phyloP scores from a whole-genome alignment of 2,888 invertebrate genomes.

The Therioaphis trifolii region DNA sequence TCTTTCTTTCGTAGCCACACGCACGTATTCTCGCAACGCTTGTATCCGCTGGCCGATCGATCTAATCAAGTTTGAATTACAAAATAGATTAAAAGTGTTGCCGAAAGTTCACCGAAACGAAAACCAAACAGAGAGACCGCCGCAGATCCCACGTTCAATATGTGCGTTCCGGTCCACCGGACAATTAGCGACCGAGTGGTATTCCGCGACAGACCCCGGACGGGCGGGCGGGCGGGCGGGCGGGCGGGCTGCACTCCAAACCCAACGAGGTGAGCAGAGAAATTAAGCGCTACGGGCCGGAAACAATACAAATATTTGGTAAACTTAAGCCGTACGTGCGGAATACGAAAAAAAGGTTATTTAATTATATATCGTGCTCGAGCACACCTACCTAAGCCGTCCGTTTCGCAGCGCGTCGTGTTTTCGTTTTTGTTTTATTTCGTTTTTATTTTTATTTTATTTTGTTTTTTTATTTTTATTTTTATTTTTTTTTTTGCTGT shows the following conservation, averaged over 20 bases:
- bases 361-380: conserved; percentile 29
- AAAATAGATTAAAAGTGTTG: background rate
- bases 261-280: conserved; percentile 15
- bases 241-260: no score
- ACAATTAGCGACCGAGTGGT: conserved; percentile 20
- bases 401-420: background rate
- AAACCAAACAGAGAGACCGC: background rate
- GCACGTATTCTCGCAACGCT: background rate
- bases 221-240: no score
- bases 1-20: background rate
- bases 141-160: background rate
- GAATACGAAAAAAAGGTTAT: conserved; percentile 42
- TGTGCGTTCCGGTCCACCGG: conserved; percentile 12
- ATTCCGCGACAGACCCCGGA: conserved; percentile 23
- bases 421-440: no score
- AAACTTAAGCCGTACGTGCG: conserved; percentile 35
- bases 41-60: no score
- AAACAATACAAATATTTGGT: conserved; percentile 53
- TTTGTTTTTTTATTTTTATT: no score
- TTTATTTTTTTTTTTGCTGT: background rate
- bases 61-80: background rate
- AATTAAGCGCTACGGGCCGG: conserved; percentile 13
- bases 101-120: background rate
- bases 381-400: background rate
- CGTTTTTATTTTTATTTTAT: no score